Conservation (phyloP, 1,140 invertebrate species). For the Epicauta chinensis region DNA sequence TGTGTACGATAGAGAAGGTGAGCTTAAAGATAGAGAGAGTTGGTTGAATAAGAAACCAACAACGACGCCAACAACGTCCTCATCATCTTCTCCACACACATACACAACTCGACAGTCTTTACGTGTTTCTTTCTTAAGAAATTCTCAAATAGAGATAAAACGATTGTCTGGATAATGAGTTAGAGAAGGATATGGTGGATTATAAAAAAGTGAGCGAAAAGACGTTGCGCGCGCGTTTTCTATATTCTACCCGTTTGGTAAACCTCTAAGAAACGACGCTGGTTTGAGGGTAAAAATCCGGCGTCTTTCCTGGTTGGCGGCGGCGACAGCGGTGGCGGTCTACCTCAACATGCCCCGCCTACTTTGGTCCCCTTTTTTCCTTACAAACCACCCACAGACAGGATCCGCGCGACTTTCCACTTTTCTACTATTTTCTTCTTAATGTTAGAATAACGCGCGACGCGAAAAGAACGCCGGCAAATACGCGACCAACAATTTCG, state of each 20-base stretch:
- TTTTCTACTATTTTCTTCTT: conserved; percentile 43
- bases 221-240: conserved; percentile 39
- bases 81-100: not conserved
- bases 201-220: conserved; percentile 38
- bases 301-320: conserved; percentile 46
- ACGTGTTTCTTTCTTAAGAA: not conserved
- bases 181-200: not conserved
- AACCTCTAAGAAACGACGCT: conserved; percentile 45
- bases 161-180: not conserved
- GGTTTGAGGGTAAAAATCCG: conserved; percentile 45
- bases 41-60: too few relatives aligned
- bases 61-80: not conserved
- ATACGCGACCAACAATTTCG: not conserved
- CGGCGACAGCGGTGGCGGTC: conserved; percentile 42
- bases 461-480: conserved; percentile 38
- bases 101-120: not conserved
- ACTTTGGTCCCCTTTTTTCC: conserved; percentile 21
- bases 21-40: too few relatives aligned
- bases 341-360: conserved; percentile 45
- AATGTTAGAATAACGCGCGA: conserved; percentile 41
- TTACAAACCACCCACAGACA: conserved; percentile 31
- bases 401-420: conserved; percentile 32
- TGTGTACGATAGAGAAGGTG: too few relatives aligned
- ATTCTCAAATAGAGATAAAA: not conserved
- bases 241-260: conserved; percentile 38